Conservation (phyloP, 2,888 invertebrate genomes). For the Pediacus dermestoides region DNA sequence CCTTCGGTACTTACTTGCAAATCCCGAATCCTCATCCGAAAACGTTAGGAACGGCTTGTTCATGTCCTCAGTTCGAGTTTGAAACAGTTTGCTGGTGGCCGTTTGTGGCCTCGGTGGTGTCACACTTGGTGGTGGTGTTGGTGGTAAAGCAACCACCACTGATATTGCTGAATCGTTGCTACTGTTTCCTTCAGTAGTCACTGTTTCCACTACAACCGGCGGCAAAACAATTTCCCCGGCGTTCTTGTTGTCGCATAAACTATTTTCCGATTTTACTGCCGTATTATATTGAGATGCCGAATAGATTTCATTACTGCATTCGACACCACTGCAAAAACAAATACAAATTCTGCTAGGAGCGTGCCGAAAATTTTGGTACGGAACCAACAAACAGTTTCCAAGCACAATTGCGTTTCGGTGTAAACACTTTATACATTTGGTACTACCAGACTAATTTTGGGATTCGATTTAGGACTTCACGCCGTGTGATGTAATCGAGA, state of each 20-base stretch:
- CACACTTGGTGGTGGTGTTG: no score
- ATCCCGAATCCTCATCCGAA: conserved; percentile 76
- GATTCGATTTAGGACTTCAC: no score
- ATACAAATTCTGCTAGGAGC: conserved; percentile 12
- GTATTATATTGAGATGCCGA: conserved; percentile 62
- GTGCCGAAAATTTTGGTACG: no score
- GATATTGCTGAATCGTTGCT: no score
- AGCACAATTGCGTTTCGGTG: no score
- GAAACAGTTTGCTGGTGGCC: conserved; percentile 73
- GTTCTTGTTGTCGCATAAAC: conserved; percentile 10
- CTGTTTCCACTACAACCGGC: conserved; percentile 5
- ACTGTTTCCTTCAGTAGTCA: no score
- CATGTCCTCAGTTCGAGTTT: conserved; percentile 86
- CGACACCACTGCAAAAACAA: conserved; percentile 64
- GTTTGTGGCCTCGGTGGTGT: conserved; percentile 55
- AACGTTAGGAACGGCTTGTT: conserved; percentile 88
- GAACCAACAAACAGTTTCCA: no score
- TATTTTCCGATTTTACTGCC: conserved; percentile 33
- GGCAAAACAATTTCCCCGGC: conserved; percentile 2
- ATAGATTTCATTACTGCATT: conserved; percentile 74
- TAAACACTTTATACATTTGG: no score
- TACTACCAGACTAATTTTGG: no score
- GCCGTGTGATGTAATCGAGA: no score
- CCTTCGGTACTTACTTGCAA: conserved; percentile 76
- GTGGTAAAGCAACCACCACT: neutral